Evolutionary conservation across 2,888 invertebrate genomes (phyloP).

Genomic region (Syritta pipiens): DNA sequence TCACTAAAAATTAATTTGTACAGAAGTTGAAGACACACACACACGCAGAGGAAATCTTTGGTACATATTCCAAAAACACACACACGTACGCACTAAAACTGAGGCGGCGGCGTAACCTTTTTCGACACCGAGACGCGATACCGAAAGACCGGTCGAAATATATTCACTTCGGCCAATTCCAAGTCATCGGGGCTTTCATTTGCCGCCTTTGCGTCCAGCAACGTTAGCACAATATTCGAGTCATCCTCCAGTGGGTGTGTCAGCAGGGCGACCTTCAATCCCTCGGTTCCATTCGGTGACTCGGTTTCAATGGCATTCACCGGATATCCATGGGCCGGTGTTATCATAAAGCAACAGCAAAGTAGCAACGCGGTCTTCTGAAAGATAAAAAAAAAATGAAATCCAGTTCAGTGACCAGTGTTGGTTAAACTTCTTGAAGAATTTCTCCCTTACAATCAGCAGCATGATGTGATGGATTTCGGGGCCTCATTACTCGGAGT

Average conservation of each 20-base stretch:
- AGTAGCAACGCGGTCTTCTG: background rate
- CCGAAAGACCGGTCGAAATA: slow-evolving; percentile 77
- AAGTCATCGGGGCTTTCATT: slow-evolving; percentile 73
- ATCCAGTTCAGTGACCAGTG: background rate
- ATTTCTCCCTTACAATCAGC: slow-evolving; percentile 15
- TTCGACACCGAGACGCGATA: slow-evolving; percentile 75
- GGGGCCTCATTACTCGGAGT: background rate
- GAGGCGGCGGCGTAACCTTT: slow-evolving; percentile 37
- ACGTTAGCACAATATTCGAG: slow-evolving; percentile 13
- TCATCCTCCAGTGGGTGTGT: slow-evolving; percentile 29
- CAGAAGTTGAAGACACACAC: background rate
- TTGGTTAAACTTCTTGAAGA: background rate
- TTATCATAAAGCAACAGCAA: no score
- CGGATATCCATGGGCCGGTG: slow-evolving; percentile 28
- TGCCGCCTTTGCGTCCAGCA: slow-evolving; percentile 1
- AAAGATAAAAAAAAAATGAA: background rate
- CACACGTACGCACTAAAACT: slow-evolving; percentile 6
- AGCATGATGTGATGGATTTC: slow-evolving; percentile 12
- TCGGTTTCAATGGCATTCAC: slow-evolving; percentile 2
- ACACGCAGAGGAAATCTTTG: slow-evolving; percentile 46
- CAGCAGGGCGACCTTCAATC: slow-evolving; percentile 20
- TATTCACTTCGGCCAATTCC: slow-evolving; percentile 77
- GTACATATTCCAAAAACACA: background rate
- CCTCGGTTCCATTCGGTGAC: background rate
- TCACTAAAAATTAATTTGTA: background rate